Conservation (phyloP, 1,140 invertebrate genomes). For the Tetranychus urticae region DNA sequence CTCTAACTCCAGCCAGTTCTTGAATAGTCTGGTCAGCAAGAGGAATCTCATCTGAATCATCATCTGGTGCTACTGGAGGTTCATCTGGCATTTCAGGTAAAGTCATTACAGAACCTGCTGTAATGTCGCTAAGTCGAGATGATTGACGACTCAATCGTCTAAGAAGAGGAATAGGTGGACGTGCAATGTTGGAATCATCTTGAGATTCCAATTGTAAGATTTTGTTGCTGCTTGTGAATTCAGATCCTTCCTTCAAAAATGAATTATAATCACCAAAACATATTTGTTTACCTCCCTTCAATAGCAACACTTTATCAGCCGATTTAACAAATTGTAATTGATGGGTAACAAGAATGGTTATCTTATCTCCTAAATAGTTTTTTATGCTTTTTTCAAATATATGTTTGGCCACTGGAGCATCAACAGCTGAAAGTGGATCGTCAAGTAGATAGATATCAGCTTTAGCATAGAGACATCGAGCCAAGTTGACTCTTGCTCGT, state of each 20-base stretch:
- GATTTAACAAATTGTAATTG: conserved; percentile 34
- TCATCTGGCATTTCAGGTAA: too few relatives aligned
- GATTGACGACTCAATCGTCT: too few relatives aligned
- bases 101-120: too few relatives aligned
- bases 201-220: too few relatives aligned
- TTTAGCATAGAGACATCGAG: conserved; percentile 19
- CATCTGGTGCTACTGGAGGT: too few relatives aligned
- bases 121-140: too few relatives aligned
- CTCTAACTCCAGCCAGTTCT: not conserved
- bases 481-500: conserved; percentile 70
- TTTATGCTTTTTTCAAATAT: conserved; percentile 20
- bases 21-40: not conserved
- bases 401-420: conserved; percentile 23
- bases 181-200: too few relatives aligned
- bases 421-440: conserved; percentile 23
- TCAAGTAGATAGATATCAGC: conserved; percentile 23
- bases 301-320: conserved; percentile 44
- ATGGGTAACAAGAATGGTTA: conserved; percentile 38
- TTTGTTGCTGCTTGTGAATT: too few relatives aligned
- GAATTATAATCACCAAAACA: not conserved
- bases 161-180: too few relatives aligned
- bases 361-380: conserved; percentile 33
- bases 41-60: too few relatives aligned
- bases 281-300: conserved; percentile 30
- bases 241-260: too few relatives aligned